Evolutionary conservation across 1,140 invertebrate species (phyloP).

Genomic region (Antheraea pernyi): DNA sequence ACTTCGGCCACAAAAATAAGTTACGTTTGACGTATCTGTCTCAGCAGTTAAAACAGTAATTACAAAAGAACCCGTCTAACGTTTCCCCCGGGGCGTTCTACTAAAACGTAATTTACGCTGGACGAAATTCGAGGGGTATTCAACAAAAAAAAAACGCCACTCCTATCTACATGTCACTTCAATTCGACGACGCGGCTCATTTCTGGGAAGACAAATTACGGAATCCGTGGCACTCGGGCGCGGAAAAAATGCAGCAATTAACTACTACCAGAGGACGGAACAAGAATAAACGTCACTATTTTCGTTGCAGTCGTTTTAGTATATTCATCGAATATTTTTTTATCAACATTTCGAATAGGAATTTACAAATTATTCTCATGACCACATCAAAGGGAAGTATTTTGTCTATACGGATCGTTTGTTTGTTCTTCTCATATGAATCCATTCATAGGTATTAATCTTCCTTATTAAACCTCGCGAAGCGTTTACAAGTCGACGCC

Average conservation of each 20-base stretch:
- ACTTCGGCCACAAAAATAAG: slow-evolving; percentile 57
- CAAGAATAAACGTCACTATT: slow-evolving; percentile 61
- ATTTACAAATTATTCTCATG: slow-evolving; percentile 36
- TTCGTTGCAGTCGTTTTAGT: slow-evolving; percentile 56
- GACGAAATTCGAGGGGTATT: slow-evolving; percentile 60
- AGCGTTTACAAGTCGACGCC: slow-evolving; percentile 41
- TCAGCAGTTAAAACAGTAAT: slow-evolving; percentile 72
- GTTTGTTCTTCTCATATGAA: slow-evolving; percentile 24
- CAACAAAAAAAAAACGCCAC: slow-evolving; percentile 65
- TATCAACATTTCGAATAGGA: slow-evolving; percentile 27
- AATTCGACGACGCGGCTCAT: slow-evolving; percentile 76
- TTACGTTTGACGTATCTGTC: slow-evolving; percentile 68
- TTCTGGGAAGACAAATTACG: slow-evolving; percentile 77
- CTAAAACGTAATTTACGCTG: slow-evolving; percentile 74
- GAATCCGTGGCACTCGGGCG: slow-evolving; percentile 63
- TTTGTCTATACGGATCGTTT: slow-evolving; percentile 16
- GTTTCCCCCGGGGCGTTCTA: slow-evolving; percentile 68
- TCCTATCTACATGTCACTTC: slow-evolving; percentile 69
- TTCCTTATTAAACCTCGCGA: slow-evolving; percentile 52
- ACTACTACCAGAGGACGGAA: slow-evolving; percentile 53
- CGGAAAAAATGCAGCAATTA: slow-evolving; percentile 76
- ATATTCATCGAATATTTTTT: slow-evolving; percentile 48
- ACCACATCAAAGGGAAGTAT: slow-evolving; percentile 41
- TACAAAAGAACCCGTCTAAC: slow-evolving; percentile 67
- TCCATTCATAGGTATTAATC: slow-evolving; percentile 33